A percentile compares a stretch with the other conserved stretches of the same genome.
Conservation (phyloP, 2,888 invertebrate genomes). For the Drosophila formosana region DNA sequence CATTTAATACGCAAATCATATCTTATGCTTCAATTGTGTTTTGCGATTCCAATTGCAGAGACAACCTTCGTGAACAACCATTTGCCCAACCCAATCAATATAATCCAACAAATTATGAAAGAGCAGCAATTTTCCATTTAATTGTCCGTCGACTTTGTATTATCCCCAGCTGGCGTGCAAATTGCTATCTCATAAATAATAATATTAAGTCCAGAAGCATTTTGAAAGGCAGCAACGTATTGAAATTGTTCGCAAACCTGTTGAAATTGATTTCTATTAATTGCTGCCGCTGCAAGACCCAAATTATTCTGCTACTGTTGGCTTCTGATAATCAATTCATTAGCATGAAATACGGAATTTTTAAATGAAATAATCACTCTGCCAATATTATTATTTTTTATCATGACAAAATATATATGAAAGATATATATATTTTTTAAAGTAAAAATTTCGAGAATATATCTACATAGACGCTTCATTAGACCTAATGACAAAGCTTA, state of each 20-base stretch:
- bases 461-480: too few species aligned
- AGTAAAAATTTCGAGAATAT: too few species aligned
- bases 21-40: background rate
- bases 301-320: conserved; percentile 2
- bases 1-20: background rate
- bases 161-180: conserved; percentile 62
- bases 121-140: conserved; percentile 52
- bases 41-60: conserved; percentile 2
- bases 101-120: conserved; percentile 28
- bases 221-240: conserved; percentile 8
- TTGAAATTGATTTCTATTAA: conserved; percentile 30
- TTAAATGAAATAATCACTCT: background rate
- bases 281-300: conserved; percentile 33
- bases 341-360: conserved; percentile 9
- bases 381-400: too few species aligned
- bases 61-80: background rate
- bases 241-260: conserved; percentile 15
- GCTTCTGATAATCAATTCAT: conserved; percentile 54
- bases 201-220: conserved; percentile 16
- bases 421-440: too few species aligned
- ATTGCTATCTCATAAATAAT: conserved; percentile 70
- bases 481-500: too few species aligned
- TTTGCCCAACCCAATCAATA: background rate
- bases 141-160: conserved; percentile 49
- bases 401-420: too few species aligned